Base-by-base conservation (phyloP, 2,113 vertebrate species). In the Actinemys pallida region DNA sequence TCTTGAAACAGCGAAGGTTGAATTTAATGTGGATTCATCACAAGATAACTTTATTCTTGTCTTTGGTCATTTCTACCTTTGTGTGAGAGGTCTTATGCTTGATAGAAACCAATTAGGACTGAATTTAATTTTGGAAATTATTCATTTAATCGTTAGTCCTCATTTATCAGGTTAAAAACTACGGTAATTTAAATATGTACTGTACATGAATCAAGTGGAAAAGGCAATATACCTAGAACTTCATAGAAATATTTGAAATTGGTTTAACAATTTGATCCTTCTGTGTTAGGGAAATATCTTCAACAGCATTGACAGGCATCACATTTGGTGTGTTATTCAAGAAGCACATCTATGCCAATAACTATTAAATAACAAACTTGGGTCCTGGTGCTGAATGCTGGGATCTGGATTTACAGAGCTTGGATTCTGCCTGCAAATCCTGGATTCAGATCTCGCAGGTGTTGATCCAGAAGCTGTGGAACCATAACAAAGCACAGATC, bases 91-190 rank as follows among this genome's bases (percentile, higher is more conserved):
- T 94, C 22, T 87, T 49, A 57, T 83, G 65, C 82, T 98, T 96
- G 79, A 96, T 96, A 93, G 90, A 95, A 97, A 97, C n/a, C 75
- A 96, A 53, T 96, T 96, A 96, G 91, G 96, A 95, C 57, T 90
- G 96, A 97, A 97, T 90, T 97, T 98, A 91, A 96, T 98, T 97
- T 97, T 93, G 50, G 10, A 98, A 96, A 96, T 94, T 95, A 62
- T 96, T 98, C 35, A 92, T 94, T 98, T 98, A 97, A 96, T 97
- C 83, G 94, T 96, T 94, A 81, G 82, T 88, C 97, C 85, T 81
- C 79, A 29, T 96, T 96, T 95, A 87, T 92, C 65, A 95, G 84
- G 80, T 93, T 96, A 92, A 83, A 98, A 98, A 97, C 96, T 82
- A 94, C 81, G 49, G 45, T n/a, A 96, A 97, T 97, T 97, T 94